Conservation (phyloP, 2,797 vertebrate genomes). For the Potorous gilbertii region DNA sequence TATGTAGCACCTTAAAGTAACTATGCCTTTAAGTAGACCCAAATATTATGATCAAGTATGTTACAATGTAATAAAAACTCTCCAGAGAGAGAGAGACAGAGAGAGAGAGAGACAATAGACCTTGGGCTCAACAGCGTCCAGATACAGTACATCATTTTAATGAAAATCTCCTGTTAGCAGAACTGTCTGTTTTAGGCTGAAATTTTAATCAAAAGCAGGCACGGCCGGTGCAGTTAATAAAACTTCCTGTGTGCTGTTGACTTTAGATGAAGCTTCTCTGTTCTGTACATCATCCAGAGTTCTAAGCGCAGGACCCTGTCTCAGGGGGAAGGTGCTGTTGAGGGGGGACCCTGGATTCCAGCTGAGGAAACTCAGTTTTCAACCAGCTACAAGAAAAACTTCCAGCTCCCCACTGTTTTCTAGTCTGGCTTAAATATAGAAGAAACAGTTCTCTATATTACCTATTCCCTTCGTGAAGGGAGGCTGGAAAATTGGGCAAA, state of each 20-base stretch:
- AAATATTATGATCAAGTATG: slow-evolving; percentile 19
- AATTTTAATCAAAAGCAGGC: slow-evolving; percentile 6
- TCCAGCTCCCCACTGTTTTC: background rate
- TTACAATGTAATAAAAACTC: slow-evolving; percentile 22
- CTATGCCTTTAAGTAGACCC: slow-evolving; percentile 21
- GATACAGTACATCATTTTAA: background rate
- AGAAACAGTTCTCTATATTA: background rate
- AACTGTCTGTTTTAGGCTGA: background rate
- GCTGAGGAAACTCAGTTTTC: background rate
- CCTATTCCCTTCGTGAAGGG: rapidly evolving
- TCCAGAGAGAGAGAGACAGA: too few relatives aligned
- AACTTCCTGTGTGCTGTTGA: background rate
- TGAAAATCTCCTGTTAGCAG: background rate
- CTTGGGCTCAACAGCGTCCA: background rate
- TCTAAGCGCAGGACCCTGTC: background rate
- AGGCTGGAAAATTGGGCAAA: background rate
- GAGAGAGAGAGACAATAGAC: background rate
- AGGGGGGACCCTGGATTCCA: background rate
- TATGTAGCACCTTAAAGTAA: background rate
- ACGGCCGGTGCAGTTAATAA: background rate
- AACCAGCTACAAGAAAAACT: background rate
- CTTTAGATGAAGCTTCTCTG: background rate
- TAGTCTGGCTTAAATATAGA: background rate
- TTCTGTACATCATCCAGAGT: background rate
- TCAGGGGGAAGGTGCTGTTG: background rate